Percentiles rank a stretch among this genome's conserved stretches.
Evolutionary conservation across 23 tunicate species (phyloP).

Genomic region (Corella eumyota): DNA sequence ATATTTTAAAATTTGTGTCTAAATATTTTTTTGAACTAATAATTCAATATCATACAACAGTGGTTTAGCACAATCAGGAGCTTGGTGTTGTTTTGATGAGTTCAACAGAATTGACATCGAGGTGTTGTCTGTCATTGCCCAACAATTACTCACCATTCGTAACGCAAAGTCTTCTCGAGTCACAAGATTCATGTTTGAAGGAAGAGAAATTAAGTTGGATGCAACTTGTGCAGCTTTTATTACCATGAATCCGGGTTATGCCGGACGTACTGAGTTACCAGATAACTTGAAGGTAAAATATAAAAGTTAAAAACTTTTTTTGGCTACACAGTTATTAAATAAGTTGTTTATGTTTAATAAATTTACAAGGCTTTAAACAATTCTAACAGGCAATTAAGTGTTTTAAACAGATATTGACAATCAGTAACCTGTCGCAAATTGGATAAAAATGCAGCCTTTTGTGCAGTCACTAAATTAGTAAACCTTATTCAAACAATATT

Average conservation of each 20-base stretch:
- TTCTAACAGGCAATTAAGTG: too few species aligned
- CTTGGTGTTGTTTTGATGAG: conserved; percentile 99
- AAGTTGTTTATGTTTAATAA: too few species aligned
- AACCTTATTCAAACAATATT: too few species aligned
- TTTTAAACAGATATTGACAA: too few species aligned
- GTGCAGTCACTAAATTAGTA: too few species aligned
- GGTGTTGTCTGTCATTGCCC: conserved; percentile 99
- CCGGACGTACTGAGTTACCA: conserved; percentile 96
- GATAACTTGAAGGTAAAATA: conserved; percentile 85
- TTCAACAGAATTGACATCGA: conserved; percentile 99
- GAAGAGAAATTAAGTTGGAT: conserved; percentile 93
- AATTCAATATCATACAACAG: too few species aligned
- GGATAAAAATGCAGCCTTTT: too few species aligned
- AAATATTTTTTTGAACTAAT: neutral
- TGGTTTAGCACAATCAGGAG: conserved; percentile 99
- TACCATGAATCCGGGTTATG: conserved; percentile 99
- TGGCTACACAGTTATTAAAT: too few species aligned
- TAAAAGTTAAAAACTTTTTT: too few species aligned
- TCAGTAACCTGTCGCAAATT: too few species aligned
- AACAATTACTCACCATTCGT: conserved; percentile 92
- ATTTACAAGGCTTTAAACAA: too few species aligned
- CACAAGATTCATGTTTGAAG: conserved; percentile 96
- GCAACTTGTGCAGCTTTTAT: conserved; percentile 97
- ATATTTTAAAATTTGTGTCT: neutral
- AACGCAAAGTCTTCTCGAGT: conserved; percentile 82